Evolutionary conservation across 2,888 invertebrate species (phyloP).

Genomic region (Itoplectis maculator): DNA sequence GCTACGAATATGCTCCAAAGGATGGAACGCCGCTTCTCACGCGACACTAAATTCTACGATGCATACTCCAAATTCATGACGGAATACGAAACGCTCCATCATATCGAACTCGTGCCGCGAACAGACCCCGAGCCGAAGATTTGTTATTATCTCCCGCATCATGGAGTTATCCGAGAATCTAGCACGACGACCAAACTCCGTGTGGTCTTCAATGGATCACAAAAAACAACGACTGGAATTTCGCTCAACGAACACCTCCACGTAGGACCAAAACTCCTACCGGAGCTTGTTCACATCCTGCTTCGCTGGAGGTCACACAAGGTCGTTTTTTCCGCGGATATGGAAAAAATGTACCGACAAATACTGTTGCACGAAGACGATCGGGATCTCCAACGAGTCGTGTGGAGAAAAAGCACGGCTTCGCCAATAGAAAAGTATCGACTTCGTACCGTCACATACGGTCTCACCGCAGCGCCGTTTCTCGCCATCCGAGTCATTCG

Average conservation of each 20-base stretch:
- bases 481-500: slow-evolving; percentile 28
- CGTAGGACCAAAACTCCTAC: slow-evolving; percentile 78
- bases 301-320: slow-evolving; percentile 23
- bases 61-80: slow-evolving; percentile 47
- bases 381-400: slow-evolving; percentile 75
- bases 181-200: slow-evolving; percentile 77
- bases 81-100: slow-evolving; percentile 27
- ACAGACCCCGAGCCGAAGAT: background rate
- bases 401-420: slow-evolving; percentile 72
- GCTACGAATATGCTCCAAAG: slow-evolving; percentile 37
- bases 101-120: slow-evolving; percentile 41
- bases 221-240: slow-evolving; percentile 68
- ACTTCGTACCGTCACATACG: slow-evolving; percentile 28
- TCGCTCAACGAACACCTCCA: slow-evolving; percentile 73
- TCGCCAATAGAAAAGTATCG: background rate
- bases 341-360: slow-evolving; percentile 55
- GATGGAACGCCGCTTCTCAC: slow-evolving; percentile 25
- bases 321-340: slow-evolving; percentile 37
- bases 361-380: slow-evolving; percentile 56
- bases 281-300: slow-evolving; percentile 47
- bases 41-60: background rate
- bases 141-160: slow-evolving; percentile 68
- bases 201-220: slow-evolving; percentile 79
- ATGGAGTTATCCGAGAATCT: slow-evolving; percentile 76
- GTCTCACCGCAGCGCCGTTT: slow-evolving; percentile 27